These are phyloP conservation scores for Zaprionus kolodkinae DNA, from an alignment of 1,140 invertebrate species.

Conservation along the genomic window DNA sequence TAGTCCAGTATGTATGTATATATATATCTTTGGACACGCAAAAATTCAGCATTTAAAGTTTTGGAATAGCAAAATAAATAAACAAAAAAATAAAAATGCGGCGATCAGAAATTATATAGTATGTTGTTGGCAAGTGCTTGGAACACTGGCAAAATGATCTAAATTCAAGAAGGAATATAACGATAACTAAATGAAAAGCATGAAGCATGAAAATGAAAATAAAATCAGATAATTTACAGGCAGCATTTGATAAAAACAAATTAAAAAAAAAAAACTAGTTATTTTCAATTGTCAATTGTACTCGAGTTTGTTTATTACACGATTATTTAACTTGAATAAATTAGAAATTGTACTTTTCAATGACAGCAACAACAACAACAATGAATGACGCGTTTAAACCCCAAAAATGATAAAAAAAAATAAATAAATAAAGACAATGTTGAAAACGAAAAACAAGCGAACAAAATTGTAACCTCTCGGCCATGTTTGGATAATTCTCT, in stretches of 20 bases:
- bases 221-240: constrained; percentile 78
- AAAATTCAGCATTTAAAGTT: constrained; percentile 74
- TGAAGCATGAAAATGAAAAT: constrained; percentile 27
- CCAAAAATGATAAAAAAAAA: constrained; percentile 59
- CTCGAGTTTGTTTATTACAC: constrained; percentile 30
- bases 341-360: constrained; percentile 74
- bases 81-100: constrained; percentile 23
- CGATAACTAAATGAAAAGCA: constrained; percentile 24
- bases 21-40: constrained; percentile 61
- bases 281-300: constrained; percentile 43
- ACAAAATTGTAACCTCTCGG: constrained; percentile 83
- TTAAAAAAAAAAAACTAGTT: constrained; percentile 41
- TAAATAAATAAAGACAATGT: constrained; percentile 59
- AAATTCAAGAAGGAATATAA: constrained; percentile 18
- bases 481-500: constrained; percentile 84
- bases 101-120: constrained; percentile 24
- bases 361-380: constrained; percentile 53
- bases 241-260: constrained; percentile 69
- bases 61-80: constrained; percentile 51
- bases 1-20: constrained; percentile 56
- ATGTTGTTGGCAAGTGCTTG: constrained; percentile 36
- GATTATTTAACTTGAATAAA: constrained; percentile 52
- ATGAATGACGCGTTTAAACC: constrained; percentile 65
- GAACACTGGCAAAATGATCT: constrained; percentile 42
- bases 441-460: constrained; percentile 61